phyloP scores from a whole-genome alignment of 1,140 invertebrate genomes.

The Ooceraea biroi region DNA sequence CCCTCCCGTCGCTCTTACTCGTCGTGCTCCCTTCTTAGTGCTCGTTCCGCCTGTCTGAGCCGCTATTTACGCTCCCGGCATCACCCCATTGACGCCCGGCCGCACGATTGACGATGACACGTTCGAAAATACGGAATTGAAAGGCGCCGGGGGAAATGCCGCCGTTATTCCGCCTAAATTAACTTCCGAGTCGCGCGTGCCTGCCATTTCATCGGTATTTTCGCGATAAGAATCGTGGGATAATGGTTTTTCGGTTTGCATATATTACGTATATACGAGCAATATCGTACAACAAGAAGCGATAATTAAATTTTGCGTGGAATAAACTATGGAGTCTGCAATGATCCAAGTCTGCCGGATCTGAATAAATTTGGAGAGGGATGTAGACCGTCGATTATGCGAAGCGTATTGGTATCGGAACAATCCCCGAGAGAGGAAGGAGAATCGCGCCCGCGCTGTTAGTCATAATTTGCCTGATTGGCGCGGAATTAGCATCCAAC shows the following conservation, averaged over 20 bases:
- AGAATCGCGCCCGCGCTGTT: conserved; percentile 14
- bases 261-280: background rate
- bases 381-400: conserved; percentile 38
- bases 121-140: background rate
- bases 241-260: background rate
- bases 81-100: background rate
- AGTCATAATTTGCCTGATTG: conserved; percentile 57
- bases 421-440: no score
- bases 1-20: background rate
- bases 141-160: background rate
- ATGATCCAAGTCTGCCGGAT: conserved; percentile 15
- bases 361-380: background rate
- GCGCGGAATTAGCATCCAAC: conserved; percentile 54
- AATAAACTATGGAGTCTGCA: background rate
- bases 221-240: background rate
- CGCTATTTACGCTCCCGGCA: conserved; percentile 32
- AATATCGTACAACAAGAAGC: background rate
- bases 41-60: conserved; percentile 36
- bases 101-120: conserved; percentile 24
- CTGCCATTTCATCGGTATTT: background rate
- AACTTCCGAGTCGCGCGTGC: background rate
- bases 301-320: background rate
- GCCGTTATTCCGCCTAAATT: background rate
- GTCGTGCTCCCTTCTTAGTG: conserved; percentile 11
- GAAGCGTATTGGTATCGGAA: background rate